These are phyloP conservation scores for Araneus ventricosus DNA, from an alignment of 1,140 invertebrate genomes.

Conservation along the genomic window DNA sequence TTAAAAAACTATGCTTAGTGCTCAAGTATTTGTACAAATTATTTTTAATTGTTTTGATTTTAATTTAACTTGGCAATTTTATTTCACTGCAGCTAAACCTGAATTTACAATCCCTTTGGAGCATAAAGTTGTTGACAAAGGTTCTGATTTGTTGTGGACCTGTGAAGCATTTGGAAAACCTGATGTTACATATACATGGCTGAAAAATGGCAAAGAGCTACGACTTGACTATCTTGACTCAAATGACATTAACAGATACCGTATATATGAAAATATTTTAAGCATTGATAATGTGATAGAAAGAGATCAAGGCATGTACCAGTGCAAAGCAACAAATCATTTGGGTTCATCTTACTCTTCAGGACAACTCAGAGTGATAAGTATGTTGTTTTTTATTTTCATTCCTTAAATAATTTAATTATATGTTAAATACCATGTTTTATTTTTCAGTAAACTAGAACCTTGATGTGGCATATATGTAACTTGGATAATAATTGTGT, in stretches of 20 bases:
- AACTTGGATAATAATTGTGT: too few relatives aligned
- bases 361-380: conserved; percentile 92
- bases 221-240: conserved; percentile 84
- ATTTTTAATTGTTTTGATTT: too few relatives aligned
- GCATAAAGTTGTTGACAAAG: conserved; percentile 93
- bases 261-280: conserved; percentile 91
- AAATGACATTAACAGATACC: conserved; percentile 78
- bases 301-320: conserved; percentile 96
- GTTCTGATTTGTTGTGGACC: conserved; percentile 90
- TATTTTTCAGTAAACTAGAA: not conserved
- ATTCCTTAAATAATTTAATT: not conserved
- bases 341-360: conserved; percentile 92
- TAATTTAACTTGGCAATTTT: not conserved
- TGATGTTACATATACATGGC: conserved; percentile 95
- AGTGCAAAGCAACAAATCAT: conserved; percentile 94
- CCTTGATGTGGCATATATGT: too few relatives aligned
- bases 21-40: too few relatives aligned
- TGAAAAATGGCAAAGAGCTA: conserved; percentile 87
- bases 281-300: conserved; percentile 89
- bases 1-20: too few relatives aligned
- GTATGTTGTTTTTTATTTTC: conserved; percentile 79
- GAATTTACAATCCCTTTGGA: conserved; percentile 94
- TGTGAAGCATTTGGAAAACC: conserved; percentile 98
- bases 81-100: conserved; percentile 86
- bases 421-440: not conserved